phyloP scores from a whole-genome alignment of 2,113 vertebrate genomes.

The Castor canadensis region DNA sequence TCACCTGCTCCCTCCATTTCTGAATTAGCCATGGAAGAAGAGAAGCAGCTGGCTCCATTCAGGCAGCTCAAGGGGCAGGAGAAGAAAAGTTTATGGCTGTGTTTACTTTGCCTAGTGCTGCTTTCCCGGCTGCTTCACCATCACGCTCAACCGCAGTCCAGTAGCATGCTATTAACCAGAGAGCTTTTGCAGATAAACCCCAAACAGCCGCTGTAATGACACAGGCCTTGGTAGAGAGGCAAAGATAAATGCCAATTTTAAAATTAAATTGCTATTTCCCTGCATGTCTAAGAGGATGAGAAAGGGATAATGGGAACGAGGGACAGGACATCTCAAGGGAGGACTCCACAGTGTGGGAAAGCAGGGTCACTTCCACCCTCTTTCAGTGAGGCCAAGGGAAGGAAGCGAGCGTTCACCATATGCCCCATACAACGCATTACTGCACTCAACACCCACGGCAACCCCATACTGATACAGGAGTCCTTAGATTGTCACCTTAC shows the following conservation, averaged over 20 bases:
- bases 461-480: rapidly evolving
- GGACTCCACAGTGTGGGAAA: rapidly evolving
- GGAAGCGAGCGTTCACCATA: rapidly evolving
- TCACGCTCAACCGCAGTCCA: background rate
- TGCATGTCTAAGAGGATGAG: background rate
- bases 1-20: slow-evolving; percentile 72
- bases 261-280: background rate
- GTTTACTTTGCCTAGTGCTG: slow-evolving; percentile 47
- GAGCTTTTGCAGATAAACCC: background rate
- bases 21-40: slow-evolving; percentile 41
- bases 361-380: background rate
- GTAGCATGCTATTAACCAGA: background rate
- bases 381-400: rapidly evolving
- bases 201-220: background rate
- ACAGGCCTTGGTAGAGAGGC: background rate
- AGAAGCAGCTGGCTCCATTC: slow-evolving; percentile 29
- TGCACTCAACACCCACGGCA: rapidly evolving
- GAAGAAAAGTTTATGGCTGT: background rate
- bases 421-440: rapidly evolving
- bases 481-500: background rate
- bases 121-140: background rate
- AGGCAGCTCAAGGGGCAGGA: background rate
- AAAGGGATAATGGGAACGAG: background rate
- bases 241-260: background rate
- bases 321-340: background rate